Conservation (phyloP, 2,888 invertebrate genomes). For the Pollenia griseotomentosa region DNA sequence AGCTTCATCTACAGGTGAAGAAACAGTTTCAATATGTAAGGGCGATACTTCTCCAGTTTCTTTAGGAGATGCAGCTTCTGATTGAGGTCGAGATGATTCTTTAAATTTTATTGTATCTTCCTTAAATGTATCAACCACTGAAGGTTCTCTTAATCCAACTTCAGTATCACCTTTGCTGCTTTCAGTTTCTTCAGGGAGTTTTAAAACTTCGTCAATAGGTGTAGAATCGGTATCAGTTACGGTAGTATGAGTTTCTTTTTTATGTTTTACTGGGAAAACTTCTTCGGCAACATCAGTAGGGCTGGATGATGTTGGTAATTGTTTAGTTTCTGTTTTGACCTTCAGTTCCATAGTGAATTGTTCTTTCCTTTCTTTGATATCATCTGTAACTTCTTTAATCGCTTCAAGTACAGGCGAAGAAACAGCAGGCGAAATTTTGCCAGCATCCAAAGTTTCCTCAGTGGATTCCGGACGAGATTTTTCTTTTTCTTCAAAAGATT, state of each 20-base stretch:
- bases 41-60: conserved; percentile 49
- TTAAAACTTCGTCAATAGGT: conserved; percentile 76
- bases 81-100: conserved; percentile 37
- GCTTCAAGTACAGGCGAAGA: too few species aligned
- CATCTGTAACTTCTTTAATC: conserved; percentile 13
- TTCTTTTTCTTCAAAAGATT: too few species aligned
- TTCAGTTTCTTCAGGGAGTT: neutral
- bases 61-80: conserved; percentile 61
- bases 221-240: conserved; percentile 76
- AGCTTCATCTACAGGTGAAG: conserved; percentile 80
- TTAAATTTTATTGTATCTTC: neutral
- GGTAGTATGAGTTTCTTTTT: conserved; percentile 19
- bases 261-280: conserved; percentile 51
- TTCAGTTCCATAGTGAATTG: conserved; percentile 20
- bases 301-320: conserved; percentile 53
- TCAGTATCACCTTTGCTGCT: too few species aligned
- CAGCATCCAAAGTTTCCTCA: too few species aligned
- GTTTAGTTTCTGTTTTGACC: neutral
- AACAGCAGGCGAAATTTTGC: too few species aligned
- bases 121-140: too few species aligned
- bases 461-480: too few species aligned
- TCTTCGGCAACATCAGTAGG: conserved; percentile 55
- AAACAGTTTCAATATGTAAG: conserved; percentile 74
- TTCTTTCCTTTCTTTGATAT: conserved; percentile 23
- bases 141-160: too few species aligned